Conservation (phyloP, 2,797 vertebrate genomes). For the Pogoniulus pusillus region DNA sequence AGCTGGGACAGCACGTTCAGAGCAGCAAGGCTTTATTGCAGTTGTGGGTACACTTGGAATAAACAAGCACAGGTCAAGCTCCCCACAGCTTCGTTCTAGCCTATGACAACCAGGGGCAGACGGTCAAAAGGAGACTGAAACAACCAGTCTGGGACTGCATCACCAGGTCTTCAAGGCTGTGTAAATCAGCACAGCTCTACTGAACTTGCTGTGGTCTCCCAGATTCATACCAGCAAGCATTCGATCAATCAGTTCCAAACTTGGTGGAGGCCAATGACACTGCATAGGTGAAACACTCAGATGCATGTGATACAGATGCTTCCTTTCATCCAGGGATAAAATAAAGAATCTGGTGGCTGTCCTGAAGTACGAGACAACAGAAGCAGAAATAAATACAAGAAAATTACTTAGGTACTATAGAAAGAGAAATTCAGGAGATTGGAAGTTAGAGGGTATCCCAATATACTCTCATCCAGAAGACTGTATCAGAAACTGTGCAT, state of each 20-base stretch:
- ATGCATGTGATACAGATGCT: neutral
- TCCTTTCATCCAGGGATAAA: neutral
- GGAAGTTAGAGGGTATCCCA: neutral
- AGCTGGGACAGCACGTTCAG: neutral
- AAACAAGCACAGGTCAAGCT: conserved; percentile 53
- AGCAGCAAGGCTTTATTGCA: neutral
- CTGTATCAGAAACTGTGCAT: neutral
- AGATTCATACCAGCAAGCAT: neutral
- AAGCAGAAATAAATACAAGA: neutral
- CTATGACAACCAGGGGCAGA: neutral
- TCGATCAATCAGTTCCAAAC: neutral
- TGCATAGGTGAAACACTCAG: neutral
- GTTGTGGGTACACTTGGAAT: neutral
- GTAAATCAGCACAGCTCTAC: neutral
- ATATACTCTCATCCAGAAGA: neutral
- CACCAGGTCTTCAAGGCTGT: neutral
- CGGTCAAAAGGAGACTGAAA: neutral
- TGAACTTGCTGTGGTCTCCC: neutral
- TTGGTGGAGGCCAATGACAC: neutral
- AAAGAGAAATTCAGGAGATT: neutral
- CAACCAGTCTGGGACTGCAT: neutral
- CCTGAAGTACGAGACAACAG: neutral
- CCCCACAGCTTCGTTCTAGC: neutral
- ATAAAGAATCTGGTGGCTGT: neutral
- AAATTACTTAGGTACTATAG: neutral